Percentiles rank a stretch among this genome's conserved stretches.
These are phyloP conservation scores for Akabosia matsudoensis DNA, from an alignment of 1,140 invertebrate species.

Conservation along the genomic window DNA sequence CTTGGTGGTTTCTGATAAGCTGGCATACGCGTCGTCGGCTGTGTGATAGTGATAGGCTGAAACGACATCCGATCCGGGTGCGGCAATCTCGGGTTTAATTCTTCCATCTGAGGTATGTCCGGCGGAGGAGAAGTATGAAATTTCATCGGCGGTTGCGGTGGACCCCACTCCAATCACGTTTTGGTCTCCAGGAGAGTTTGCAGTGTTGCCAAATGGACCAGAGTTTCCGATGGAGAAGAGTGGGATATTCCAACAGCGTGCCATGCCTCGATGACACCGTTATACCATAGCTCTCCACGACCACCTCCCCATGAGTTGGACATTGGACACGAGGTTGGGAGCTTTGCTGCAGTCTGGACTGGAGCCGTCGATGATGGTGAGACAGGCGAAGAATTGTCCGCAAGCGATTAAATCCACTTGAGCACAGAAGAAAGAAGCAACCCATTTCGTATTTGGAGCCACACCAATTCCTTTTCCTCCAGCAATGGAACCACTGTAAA, in stretches of 20 bases:
- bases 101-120: constrained; percentile 3
- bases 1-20: too few species aligned
- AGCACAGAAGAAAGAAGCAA: neutral
- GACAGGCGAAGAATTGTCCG: constrained; percentile 33
- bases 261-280: neutral
- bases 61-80: constrained; percentile 25
- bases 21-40: too few species aligned
- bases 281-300: neutral
- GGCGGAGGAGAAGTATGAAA: constrained; percentile 17
- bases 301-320: too few species aligned
- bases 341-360: neutral
- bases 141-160: neutral
- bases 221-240: too few species aligned
- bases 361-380: neutral
- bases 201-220: neutral
- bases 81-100: constrained; percentile 30
- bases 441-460: constrained; percentile 23
- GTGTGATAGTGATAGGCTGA: too few species aligned
- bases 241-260: constrained; percentile 13
- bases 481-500: constrained; percentile 1
- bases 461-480: too few species aligned
- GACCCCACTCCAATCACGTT: too few species aligned
- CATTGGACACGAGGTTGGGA: constrained; percentile 17
- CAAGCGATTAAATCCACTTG: constrained; percentile 26
- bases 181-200: neutral